Conservation (phyloP, 2,113 vertebrate species). For the Periophthalmodon schlosseri region DNA sequence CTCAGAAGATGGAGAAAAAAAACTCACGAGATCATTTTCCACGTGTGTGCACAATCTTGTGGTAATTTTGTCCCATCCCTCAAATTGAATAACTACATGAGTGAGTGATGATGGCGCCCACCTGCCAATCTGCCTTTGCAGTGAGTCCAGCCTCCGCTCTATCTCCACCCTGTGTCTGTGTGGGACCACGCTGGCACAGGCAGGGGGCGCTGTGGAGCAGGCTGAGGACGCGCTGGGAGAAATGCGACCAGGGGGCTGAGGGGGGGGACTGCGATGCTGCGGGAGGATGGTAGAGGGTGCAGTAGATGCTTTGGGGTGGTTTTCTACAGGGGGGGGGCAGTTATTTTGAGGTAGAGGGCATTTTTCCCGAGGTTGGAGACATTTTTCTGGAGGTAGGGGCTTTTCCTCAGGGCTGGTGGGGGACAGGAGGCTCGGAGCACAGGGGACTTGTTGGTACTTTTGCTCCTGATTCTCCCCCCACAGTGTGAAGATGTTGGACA, state of each 20-base stretch:
- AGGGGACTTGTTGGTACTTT: slow-evolving; percentile 82
- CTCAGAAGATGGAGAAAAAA: too few relatives aligned
- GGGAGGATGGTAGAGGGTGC: too few relatives aligned
- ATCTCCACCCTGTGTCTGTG: slow-evolving; percentile 68
- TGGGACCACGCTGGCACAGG: slow-evolving; percentile 59
- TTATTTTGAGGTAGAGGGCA: neutral
- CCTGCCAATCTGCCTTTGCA: slow-evolving; percentile 86
- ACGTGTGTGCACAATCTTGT: too few relatives aligned
- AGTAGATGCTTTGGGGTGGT: neutral
- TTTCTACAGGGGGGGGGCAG: neutral
- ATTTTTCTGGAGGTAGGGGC: slow-evolving; percentile 57
- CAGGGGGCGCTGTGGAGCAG: slow-evolving; percentile 52
- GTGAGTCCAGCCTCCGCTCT: slow-evolving; percentile 79
- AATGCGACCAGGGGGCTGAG: too few relatives aligned
- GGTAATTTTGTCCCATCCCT: too few relatives aligned
- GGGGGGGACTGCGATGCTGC: too few relatives aligned
- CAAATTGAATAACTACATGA: neutral
- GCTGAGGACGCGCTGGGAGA: neutral
- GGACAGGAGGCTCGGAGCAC: slow-evolving; percentile 67
- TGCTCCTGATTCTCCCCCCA: slow-evolving; percentile 78
- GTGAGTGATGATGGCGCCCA: slow-evolving; percentile 28
- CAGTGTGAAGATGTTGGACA: slow-evolving; percentile 86
- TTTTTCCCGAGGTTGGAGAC: slow-evolving; percentile 25
- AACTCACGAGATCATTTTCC: too few relatives aligned
- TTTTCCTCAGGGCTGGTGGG: slow-evolving; percentile 45